Conservation (phyloP, 2,888 invertebrate species). For the Magallana nippona region DNA sequence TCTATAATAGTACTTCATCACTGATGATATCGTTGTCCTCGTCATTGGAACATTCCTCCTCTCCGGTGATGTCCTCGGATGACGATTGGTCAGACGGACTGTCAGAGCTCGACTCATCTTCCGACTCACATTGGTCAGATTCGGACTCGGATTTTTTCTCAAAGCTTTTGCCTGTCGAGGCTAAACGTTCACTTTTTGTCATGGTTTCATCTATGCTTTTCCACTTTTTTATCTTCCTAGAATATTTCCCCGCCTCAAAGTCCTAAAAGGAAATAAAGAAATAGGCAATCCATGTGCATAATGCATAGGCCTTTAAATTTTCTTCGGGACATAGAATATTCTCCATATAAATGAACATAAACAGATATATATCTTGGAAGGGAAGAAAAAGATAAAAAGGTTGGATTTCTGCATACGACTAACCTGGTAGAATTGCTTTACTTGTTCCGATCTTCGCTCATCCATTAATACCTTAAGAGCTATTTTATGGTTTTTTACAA, state of each 20-base stretch:
- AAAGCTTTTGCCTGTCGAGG: conserved; percentile 20
- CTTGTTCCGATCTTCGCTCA: not conserved
- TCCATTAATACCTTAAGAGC: not conserved
- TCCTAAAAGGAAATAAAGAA: not conserved
- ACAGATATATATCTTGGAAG: too few species aligned
- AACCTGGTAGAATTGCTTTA: conserved; percentile 1
- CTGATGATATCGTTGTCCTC: too few species aligned
- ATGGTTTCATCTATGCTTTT: conserved; percentile 27
- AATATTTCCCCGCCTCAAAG: conserved; percentile 29
- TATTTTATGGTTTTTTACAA: not conserved
- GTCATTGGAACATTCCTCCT: not conserved
- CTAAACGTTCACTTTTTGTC: conserved; percentile 21
- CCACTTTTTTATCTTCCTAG: not conserved
- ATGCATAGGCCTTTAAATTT: too few species aligned
- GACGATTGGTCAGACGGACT: not conserved
- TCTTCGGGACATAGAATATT: too few species aligned
- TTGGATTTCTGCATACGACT: not conserved
- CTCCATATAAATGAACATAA: too few species aligned
- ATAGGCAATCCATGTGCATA: too few species aligned
- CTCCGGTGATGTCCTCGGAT: not conserved
- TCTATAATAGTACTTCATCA: too few species aligned
- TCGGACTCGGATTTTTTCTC: not conserved
- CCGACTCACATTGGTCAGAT: not conserved
- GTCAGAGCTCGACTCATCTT: not conserved
- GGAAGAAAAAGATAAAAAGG: too few species aligned